Percentiles rank a stretch among this genome's conserved stretches.
phyloP scores from a whole-genome alignment of 1,140 invertebrate genomes.

The Ceratoteleas bidentatus region DNA sequence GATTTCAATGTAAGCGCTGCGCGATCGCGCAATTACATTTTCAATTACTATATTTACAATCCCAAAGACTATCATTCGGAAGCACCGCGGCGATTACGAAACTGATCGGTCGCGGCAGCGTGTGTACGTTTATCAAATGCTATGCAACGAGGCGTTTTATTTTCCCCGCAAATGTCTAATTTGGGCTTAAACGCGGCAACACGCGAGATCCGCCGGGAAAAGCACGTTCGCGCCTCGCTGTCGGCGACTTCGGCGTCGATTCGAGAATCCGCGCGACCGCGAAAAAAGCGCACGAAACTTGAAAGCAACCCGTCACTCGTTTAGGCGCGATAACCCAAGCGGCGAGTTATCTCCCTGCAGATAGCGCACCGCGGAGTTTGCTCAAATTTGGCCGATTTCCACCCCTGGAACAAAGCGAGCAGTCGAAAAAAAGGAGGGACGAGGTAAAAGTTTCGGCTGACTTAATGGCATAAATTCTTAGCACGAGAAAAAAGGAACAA shows the following conservation, averaged over 20 bases:
- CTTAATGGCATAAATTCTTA: constrained; percentile 60
- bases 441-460: constrained; percentile 50
- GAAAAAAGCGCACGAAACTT: constrained; percentile 3
- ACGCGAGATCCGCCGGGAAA: constrained; percentile 3
- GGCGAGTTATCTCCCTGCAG: constrained; percentile 34
- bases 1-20: constrained; percentile 16
- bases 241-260: too few relatives aligned
- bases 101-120: constrained; percentile 10
- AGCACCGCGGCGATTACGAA: constrained; percentile 12
- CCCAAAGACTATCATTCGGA: constrained; percentile 20
- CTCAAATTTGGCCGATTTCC: constrained; percentile 36
- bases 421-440: constrained; percentile 11
- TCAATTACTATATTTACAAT: constrained; percentile 39
- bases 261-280: too few relatives aligned
- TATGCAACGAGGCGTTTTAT: constrained; percentile 17
- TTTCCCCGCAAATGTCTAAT: constrained; percentile 14
- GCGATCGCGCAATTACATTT: constrained; percentile 13
- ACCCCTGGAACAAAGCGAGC: constrained; percentile 25
- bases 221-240: too few relatives aligned
- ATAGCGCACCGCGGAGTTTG: constrained; percentile 27
- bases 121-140: constrained; percentile 19
- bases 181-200: constrained; percentile 9
- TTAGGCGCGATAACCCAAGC: constrained; percentile 6
- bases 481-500: constrained; percentile 51
- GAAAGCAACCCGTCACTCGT: constrained; percentile 4